phyloP scores from a whole-genome alignment of 2,888 invertebrate genomes.

The Polymixis flavicincta region DNA sequence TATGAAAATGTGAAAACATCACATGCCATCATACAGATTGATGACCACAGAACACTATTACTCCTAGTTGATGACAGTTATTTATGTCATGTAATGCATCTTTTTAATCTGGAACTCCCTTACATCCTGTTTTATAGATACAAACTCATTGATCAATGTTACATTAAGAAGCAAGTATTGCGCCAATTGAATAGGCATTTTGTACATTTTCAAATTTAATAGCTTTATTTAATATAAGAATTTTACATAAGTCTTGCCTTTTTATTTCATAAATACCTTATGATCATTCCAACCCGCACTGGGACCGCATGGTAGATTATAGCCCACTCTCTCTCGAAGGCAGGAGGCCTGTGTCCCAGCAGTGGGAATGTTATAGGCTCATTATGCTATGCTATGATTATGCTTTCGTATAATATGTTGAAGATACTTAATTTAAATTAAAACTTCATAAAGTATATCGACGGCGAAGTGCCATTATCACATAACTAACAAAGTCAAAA shows the following conservation, averaged over 20 bases:
- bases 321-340: not conserved
- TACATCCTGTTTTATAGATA: not conserved
- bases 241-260: constrained; percentile 22
- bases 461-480: no score
- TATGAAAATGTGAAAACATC: not conserved
- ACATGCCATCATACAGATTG: not conserved
- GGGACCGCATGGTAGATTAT: no score
- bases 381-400: not conserved
- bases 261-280: constrained; percentile 10
- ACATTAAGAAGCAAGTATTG: not conserved
- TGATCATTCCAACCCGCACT: not conserved
- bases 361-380: not conserved
- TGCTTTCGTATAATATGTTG: not conserved
- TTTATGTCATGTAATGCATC: not conserved
- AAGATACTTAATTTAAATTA: no score
- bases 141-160: not conserved
- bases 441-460: no score
- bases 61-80: no score
- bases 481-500: no score
- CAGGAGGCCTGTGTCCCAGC: not conserved
- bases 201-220: constrained; percentile 40
- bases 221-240: constrained; percentile 48
- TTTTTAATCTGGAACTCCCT: not conserved
- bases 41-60: no score
- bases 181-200: constrained; percentile 31